Percentiles rank a stretch among this genome's conserved stretches.
Conservation (phyloP, 2,888 invertebrate genomes). For the Melanchra persicariae region DNA sequence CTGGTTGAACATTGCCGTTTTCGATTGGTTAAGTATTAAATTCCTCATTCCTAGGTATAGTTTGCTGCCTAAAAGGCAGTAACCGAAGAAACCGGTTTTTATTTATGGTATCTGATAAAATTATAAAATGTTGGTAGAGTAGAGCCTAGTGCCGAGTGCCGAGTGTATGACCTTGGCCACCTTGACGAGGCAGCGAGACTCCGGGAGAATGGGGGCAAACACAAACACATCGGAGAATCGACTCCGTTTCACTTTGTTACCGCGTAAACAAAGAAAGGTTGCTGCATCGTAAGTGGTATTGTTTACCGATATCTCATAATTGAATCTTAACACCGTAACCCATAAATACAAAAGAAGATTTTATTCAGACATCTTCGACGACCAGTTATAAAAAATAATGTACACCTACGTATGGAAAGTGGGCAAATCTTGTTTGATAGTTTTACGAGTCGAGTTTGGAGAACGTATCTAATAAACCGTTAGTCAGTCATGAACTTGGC, state of each 20-base stretch:
- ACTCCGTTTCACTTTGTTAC: constrained; percentile 77
- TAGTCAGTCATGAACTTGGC: constrained; percentile 67
- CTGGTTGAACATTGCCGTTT: constrained; percentile 39
- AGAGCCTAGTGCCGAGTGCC: constrained; percentile 42
- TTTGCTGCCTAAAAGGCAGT: constrained; percentile 35
- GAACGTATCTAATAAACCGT: constrained; percentile 66
- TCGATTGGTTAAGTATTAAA: constrained; percentile 26
- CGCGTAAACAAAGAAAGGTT: constrained; percentile 84
- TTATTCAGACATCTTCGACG: constrained; percentile 66
- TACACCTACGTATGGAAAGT: constrained; percentile 69
- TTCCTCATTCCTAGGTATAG: constrained; percentile 29
- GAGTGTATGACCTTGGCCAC: constrained; percentile 63
- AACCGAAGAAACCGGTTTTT: constrained; percentile 46
- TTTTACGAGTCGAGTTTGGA: constrained; percentile 63
- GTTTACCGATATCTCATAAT: constrained; percentile 86
- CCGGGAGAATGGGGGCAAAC: constrained; percentile 75
- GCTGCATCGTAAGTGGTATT: constrained; percentile 82
- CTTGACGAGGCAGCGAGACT: constrained; percentile 51
- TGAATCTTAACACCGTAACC: constrained; percentile 85
- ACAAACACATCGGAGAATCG: constrained; percentile 74
- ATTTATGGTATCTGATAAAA: constrained; percentile 42
- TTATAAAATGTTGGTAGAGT: constrained; percentile 44
- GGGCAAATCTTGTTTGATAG: constrained; percentile 67
- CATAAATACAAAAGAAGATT: constrained; percentile 73
- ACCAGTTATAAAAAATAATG: constrained; percentile 60